These are phyloP conservation scores for Latrodectus geometricus DNA, from an alignment of 1,140 invertebrate genomes.

Conservation along the genomic window DNA sequence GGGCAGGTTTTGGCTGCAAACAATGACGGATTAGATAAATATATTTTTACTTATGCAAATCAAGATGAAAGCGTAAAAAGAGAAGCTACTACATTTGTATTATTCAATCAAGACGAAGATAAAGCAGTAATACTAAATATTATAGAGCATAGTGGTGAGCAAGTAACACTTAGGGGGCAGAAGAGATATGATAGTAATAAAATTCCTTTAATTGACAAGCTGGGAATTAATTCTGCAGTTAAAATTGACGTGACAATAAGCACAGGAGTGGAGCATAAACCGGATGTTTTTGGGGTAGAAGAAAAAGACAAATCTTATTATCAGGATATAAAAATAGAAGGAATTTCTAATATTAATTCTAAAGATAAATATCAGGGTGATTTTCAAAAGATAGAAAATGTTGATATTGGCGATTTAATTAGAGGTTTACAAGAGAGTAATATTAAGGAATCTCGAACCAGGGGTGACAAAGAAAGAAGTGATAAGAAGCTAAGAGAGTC, in stretches of 20 bases:
- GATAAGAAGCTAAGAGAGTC: slow-evolving; percentile 10
- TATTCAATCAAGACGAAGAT: slow-evolving; percentile 9
- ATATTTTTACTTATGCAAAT: slow-evolving; percentile 8
- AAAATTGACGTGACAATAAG: slow-evolving; percentile 11
- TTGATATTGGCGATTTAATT: background rate
- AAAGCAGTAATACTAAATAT: slow-evolving; percentile 12
- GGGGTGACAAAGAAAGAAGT: slow-evolving; percentile 7
- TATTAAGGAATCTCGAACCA: background rate
- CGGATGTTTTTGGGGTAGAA: slow-evolving; percentile 12
- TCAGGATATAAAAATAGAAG: slow-evolving; percentile 29
- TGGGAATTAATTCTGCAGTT: slow-evolving; percentile 11
- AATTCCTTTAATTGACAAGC: background rate
- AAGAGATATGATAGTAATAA: slow-evolving; percentile 10
- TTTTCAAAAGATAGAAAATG: slow-evolving; percentile 23
- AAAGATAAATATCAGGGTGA: background rate
- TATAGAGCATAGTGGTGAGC: slow-evolving; percentile 1
- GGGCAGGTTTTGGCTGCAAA: background rate
- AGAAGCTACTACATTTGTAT: slow-evolving; percentile 9
- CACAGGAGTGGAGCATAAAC: slow-evolving; percentile 5
- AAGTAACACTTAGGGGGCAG: slow-evolving; percentile 7
- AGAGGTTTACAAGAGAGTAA: background rate
- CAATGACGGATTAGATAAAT: slow-evolving; percentile 7
- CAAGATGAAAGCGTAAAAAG: slow-evolving; percentile 4
- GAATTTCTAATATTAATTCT: background rate
- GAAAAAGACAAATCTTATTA: slow-evolving; percentile 29